Base-by-base conservation (phyloP, 2,888 invertebrate species). In the Ornithoptera alexandrae region DNA sequence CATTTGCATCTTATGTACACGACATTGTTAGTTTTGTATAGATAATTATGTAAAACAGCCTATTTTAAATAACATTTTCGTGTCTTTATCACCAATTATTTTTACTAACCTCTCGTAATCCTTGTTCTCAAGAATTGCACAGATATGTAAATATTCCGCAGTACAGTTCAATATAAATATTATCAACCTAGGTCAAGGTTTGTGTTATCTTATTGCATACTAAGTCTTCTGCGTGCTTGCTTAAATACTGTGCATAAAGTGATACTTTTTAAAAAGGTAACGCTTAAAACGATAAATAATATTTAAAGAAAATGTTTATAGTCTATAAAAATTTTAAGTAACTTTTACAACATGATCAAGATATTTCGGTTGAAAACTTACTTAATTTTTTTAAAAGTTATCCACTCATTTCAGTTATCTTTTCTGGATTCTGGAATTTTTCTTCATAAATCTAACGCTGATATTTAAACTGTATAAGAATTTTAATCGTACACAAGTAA, bases 121-220 rank as follows among this genome's bases (percentile, higher is more conserved):
- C 74, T 66, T 72, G 6, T 22, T n/a, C 53, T 46, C 10, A 65
- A 36, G 20, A 66, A 66, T 7, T 62, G 69, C 77, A 77, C 75
- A 75, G 75, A 73, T 70, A 36, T 58, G 53, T 65, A 61, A 53
- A 70, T 65, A 70, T 65, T 69, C 65, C 69, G 70, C 71, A 71
- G 50, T 39, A 36, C 59, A 17, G 56, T 46, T 57, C 42, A 80
- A 79, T 75, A 73, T 72, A 58, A 69, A 59, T 68, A 75, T 79
- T 81, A 81, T 84, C 84, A 76, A 72, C 81, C 77, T 83, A 81
- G 85, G 85, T 86, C 86, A 86, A 84, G 86, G 84, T 68, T 76
- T 68, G 20, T 69, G 72, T 75, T 74, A 79, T 75, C 65, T 69
- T 66, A 75, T 65, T 80, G 79, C 81, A 80, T 79, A 76, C 65